Evolutionary conservation across 2,797 vertebrate genomes (phyloP), one percentile per base, ranked within the genome.

Genomic region (Atherinosoma microstoma): DNA sequence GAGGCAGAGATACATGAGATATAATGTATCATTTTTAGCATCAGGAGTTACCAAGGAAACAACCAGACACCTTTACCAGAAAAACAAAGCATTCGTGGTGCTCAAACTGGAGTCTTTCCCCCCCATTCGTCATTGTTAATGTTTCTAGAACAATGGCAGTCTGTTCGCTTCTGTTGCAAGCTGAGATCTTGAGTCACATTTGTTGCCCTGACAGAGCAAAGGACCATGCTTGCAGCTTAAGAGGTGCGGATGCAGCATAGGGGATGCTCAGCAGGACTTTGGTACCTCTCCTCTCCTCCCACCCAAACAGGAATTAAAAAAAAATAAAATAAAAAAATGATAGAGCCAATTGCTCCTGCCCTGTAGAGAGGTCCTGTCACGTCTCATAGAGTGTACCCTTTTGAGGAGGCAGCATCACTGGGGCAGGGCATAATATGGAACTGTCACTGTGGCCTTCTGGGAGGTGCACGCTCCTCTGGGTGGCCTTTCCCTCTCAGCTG

Each of bases 371-470:
- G 89, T 93, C 91, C 92, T 95, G 94, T 94, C 94, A 94, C 58
- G 85, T 95, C 93, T 94, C 89, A 94, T 94, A 91, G 87, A 67
- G 75, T 77, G 78, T 87, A 91, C 82, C 89, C 90, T 90, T 92
- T 92, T 93, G 90, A 92, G 91, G 85, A 91, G 89, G 88, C 84
- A 88, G 90, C 92, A 88, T 91, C 87, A 91, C 71, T 84, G 87
- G 91, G 91, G 83, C 90, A 84, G 83, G 86, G 86, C 88, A 87
- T 90, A 92, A 92, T 93, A 91, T 91, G 91, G 90, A 91, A 75
- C 91, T 93, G 92, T 93, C 91, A 94, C 83, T 88, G 84, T 93
- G 91, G 93, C 92, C 92, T 94, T 95, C 92, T 94, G 92, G 93
- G 93, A 94, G 82, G 85, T 90, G 90, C 77, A 73, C 71, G 78